Base-by-base conservation (phyloP, 2,888 invertebrate genomes). In the Erynnis tages region DNA sequence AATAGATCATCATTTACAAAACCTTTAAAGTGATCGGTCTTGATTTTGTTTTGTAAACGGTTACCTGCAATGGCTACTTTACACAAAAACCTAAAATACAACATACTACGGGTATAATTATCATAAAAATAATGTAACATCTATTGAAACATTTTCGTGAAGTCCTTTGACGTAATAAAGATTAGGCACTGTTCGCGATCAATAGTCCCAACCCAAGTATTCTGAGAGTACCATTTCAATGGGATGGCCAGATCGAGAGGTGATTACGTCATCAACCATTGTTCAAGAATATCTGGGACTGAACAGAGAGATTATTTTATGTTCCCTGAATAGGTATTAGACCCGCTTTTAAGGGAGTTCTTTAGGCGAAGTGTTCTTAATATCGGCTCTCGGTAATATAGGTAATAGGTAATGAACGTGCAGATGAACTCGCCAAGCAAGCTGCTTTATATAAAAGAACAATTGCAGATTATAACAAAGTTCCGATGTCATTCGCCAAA, bases 151-250 rank as follows among this genome's bases (percentile, higher is more conserved):
- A 10, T 10, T 13, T 11, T 43, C 1, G 32, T 32, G 23, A 41
- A 25, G 34, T 3, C 16, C 21, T 13, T 32, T 23, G 32, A 41
- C 40, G 17, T 34, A 49, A 49, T 34, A 41, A 41, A 41, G 34
- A 41, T 34, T 40, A 25, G 4, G 16, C n/a, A 7, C 19, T 45
- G 27, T 13, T 11, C 29, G 17, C 30, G 40, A 45, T 45, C 53
- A 37, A 37, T 44, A 17, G 65, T 62, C 54, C 54, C 54, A 58
- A 61, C 54, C 54, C 54, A 58, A 61, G 61, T 63, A 66, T 69
- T 69, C 69, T 67, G 66, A 61, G 63, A 58, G 56, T 63, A 61
- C 66, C 65, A 60, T 61, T 58, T 57, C 48, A 53, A 41, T 41
- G 27, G 25, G 25, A 35, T 13, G 25, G 43, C 46, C 40, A 54